A percentile compares a stretch with the other conserved stretches of the same genome.
phyloP scores from a whole-genome alignment of 2,797 vertebrate species.

The Bufotes viridis region DNA sequence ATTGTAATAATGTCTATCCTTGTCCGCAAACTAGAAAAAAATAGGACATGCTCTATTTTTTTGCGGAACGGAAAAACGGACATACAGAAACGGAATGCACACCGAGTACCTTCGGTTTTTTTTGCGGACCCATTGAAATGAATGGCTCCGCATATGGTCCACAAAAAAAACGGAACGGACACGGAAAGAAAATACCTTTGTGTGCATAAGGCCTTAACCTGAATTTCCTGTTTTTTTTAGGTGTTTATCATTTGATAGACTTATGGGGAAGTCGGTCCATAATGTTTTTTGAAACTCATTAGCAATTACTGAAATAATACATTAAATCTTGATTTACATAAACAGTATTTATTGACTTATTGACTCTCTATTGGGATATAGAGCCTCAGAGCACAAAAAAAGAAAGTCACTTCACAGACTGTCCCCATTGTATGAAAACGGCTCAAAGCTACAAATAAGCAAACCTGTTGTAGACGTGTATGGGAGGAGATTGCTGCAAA shows the following conservation, averaged over 20 bases:
- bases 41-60: too few relatives aligned
- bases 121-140: too few relatives aligned
- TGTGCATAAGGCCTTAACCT: too few relatives aligned
- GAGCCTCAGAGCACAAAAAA: conserved; percentile 8
- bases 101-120: too few relatives aligned
- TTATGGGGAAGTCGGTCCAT: background rate
- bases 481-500: background rate
- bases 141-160: too few relatives aligned
- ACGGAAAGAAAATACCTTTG: too few relatives aligned
- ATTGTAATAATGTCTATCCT: too few relatives aligned
- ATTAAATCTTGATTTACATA: conserved; percentile 8
- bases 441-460: background rate
- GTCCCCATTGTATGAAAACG: background rate
- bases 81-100: too few relatives aligned
- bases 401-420: conserved; percentile 4
- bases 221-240: background rate
- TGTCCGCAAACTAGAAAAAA: too few relatives aligned
- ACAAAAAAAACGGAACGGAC: too few relatives aligned
- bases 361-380: background rate
- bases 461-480: background rate
- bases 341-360: conserved; percentile 34
- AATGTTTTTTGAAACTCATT: background rate
- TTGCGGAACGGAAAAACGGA: too few relatives aligned
- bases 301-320: conserved; percentile 9
- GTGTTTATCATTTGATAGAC: background rate